Evolutionary conservation across 1,140 invertebrate species (phyloP).

Genomic region (Conus ventricosus): DNA sequence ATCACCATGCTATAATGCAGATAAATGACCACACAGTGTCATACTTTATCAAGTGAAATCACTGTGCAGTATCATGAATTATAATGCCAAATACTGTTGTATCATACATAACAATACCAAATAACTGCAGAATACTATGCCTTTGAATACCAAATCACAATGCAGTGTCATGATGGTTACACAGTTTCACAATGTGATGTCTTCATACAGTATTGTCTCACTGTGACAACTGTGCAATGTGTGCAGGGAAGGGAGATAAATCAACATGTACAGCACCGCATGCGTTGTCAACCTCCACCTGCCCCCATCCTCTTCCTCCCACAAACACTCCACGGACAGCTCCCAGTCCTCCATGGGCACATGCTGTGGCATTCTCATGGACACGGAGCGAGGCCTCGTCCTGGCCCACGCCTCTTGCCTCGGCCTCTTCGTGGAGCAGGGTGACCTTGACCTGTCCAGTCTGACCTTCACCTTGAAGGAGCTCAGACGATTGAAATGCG

Average conservation of each 20-base stretch:
- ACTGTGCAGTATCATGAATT: no score
- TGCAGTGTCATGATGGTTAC: no score
- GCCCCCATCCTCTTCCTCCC: background rate
- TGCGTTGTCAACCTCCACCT: conserved; percentile 11
- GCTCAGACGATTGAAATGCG: background rate
- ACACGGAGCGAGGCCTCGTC: conserved; percentile 54
- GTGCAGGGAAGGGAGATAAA: background rate
- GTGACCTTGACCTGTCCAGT: background rate
- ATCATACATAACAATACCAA: no score
- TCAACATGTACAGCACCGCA: conserved; percentile 14
- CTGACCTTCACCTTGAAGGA: background rate
- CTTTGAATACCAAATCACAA: no score
- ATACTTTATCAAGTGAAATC: no score
- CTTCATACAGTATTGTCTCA: no score
- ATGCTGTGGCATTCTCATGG: conserved; percentile 61
- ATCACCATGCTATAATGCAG: no score
- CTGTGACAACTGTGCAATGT: no score
- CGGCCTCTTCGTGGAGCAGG: conserved; percentile 38
- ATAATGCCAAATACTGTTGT: no score
- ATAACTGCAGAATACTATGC: no score
- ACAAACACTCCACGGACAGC: background rate
- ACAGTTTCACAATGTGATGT: no score
- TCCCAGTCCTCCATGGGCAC: conserved; percentile 39
- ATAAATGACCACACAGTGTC: no score
- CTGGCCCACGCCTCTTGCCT: conserved; percentile 62